Evolutionary conservation across 1,140 invertebrate genomes (phyloP), one percentile per base, ranked within the genome.

Genomic region (Pomacea maculata): DNA sequence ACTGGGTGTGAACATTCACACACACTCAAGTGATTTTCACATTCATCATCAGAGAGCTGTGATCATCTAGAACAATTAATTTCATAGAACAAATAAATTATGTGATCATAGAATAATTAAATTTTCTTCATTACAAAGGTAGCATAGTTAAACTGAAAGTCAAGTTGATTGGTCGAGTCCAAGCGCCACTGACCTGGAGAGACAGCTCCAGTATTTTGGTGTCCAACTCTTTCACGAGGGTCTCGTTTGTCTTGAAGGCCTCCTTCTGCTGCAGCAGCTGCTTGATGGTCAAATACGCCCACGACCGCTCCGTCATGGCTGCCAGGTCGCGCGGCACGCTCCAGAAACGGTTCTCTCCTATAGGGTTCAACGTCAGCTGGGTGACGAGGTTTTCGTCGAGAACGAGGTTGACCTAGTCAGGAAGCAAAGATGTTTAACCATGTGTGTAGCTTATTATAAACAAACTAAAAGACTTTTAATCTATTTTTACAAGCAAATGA

Each of bases 221-320:
- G 17, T 87, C 84, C 52, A 84, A 75, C 14, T 84, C 80, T 61
- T 85, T 81, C 65, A 86, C 83, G 21, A 82, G 78, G 8, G 81
- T 57, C 34, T 77, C 65, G 25, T 81, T 71, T 11, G 77, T 81
- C 7, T 15, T 21, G 45, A 83, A 79, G 15, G 72, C 78, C 52
- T 80, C 75, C 63, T 86, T 90, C 55, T 86, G 89, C 82, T 94
- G 93, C 75, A 95, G 87, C 57, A 95, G 88, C 86, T 95, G 93
- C 83, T 94, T 93, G 55, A 95, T 93, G 19, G 93, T 94, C 78
- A 95, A 88, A 85, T 94, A 95, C 6, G 94, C 94, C 94, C 94
- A 95, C 64, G 95, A 89, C 65, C 94, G 91, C 87, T 95, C 94
- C 73, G 95, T 87, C 21, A 88, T 78, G 94, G 93, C 54, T 85